A percentile compares a stretch with the other conserved stretches of the same genome.
Evolutionary conservation across 2,113 vertebrate genomes (phyloP).

Genomic region (Gnathonemus echidnorhynchus): DNA sequence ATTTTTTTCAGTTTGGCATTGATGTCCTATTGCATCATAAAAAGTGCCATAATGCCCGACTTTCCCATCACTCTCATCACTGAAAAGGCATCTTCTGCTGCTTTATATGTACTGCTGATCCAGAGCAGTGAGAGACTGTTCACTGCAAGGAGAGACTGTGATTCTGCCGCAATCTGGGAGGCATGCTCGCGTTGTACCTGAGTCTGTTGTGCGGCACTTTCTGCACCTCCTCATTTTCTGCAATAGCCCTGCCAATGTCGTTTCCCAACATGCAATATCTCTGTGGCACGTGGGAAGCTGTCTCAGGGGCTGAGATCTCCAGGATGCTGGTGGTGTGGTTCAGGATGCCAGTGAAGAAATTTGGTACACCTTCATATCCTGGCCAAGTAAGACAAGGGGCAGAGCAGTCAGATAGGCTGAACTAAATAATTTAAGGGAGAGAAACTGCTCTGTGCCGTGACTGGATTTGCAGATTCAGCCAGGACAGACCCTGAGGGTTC

Average conservation of each 20-base stretch:
- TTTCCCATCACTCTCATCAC: background rate
- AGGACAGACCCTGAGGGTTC: background rate
- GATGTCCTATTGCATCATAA: background rate
- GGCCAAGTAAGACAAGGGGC: conserved; percentile 1
- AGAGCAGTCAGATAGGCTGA: background rate
- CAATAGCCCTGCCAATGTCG: conserved; percentile 72
- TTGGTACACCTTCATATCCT: conserved; percentile 93
- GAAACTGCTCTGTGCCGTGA: background rate
- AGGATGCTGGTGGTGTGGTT: conserved; percentile 85
- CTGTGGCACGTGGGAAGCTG: conserved; percentile 40
- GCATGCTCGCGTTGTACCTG: conserved; percentile 66
- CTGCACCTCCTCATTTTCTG: conserved; percentile 66
- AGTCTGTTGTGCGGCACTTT: background rate
- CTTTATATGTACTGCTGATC: background rate
- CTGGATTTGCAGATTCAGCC: background rate
- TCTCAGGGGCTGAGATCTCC: conserved; percentile 66
- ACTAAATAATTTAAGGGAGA: background rate
- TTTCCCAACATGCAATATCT: conserved; percentile 66
- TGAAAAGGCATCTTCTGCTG: background rate
- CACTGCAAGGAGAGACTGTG: conserved; percentile 97
- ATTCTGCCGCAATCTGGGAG: conserved; percentile 95
- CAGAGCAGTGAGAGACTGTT: conserved; percentile 37
- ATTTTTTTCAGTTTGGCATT: background rate
- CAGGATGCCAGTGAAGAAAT: conserved; percentile 90
- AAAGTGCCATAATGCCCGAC: background rate